Conservation (phyloP, 2,888 invertebrate genomes). For the Hipparchia sbordonii region DNA sequence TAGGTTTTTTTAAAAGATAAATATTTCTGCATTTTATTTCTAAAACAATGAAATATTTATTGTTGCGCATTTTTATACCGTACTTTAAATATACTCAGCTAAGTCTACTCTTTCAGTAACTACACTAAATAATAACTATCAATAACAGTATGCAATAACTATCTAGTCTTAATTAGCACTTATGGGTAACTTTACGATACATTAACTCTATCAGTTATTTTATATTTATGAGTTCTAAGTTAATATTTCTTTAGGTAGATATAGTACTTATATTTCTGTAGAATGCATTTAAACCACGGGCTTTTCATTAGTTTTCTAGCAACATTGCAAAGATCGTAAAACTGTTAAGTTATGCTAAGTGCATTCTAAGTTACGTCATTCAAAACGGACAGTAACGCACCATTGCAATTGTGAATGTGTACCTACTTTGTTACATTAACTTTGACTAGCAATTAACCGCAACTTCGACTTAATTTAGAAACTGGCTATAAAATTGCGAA, state of each 20-base stretch:
- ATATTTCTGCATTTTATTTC: too few species aligned
- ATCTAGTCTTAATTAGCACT: too few species aligned
- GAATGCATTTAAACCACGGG: neutral
- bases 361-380: slow-evolving; percentile 22
- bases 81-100: too few species aligned
- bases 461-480: neutral
- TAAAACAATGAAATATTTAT: too few species aligned
- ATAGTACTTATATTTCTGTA: neutral
- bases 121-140: too few species aligned
- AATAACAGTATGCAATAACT: too few species aligned
- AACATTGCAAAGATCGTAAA: slow-evolving; percentile 26
- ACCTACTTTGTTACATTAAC: slow-evolving; percentile 11
- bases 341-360: slow-evolving; percentile 31
- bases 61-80: too few species aligned
- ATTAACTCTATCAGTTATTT: too few species aligned
- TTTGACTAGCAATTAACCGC: neutral
- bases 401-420: slow-evolving; percentile 7
- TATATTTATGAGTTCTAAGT: neutral
- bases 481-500: neutral
- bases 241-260: neutral
- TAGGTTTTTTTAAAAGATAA: too few species aligned
- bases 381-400: slow-evolving; percentile 16
- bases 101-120: too few species aligned
- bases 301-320: slow-evolving; percentile 20
- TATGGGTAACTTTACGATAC: too few species aligned